A percentile compares a stretch with the other conserved stretches of the same genome.
These are phyloP conservation scores for Protosalanx chinensis DNA, from an alignment of 2,797 vertebrate species.

Conservation along the genomic window DNA sequence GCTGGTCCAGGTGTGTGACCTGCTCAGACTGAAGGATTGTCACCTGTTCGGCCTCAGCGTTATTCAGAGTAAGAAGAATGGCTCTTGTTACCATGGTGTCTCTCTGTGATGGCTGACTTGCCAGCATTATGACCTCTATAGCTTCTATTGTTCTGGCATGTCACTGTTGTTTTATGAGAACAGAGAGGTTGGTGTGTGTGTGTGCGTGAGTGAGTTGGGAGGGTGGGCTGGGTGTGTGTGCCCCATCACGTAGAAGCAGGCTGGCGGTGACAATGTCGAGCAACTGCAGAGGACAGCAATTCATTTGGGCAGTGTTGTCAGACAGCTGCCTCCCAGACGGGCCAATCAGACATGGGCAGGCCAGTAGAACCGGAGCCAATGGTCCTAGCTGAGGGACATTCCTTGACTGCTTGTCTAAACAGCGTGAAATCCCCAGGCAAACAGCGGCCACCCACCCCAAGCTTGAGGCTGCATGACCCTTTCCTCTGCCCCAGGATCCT, in stretches of 20 bases:
- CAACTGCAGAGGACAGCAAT: conserved; percentile 44
- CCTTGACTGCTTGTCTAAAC: conserved; percentile 66
- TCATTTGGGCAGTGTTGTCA: conserved; percentile 45
- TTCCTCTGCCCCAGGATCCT: background rate
- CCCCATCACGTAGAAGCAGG: conserved; percentile 31
- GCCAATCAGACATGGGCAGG: conserved; percentile 49
- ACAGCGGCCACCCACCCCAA: conserved; percentile 59
- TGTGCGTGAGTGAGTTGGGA: background rate
- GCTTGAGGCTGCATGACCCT: no score
- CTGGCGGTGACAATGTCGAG: conserved; percentile 47
- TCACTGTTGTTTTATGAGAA: conserved; percentile 43
- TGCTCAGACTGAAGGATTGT: conserved; percentile 93
- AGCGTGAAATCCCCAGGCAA: conserved; percentile 68
- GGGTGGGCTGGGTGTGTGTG: conserved; percentile 5
- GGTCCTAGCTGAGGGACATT: conserved; percentile 68
- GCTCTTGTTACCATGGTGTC: conserved; percentile 9
- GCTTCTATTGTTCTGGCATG: conserved; percentile 39
- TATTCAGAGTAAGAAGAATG: conserved; percentile 86
- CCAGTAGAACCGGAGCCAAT: conserved; percentile 58
- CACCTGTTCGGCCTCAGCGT: conserved; percentile 98
- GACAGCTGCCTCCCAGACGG: conserved; percentile 58
- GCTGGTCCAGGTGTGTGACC: conserved; percentile 94
- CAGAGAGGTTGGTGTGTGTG: background rate
- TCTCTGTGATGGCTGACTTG: conserved; percentile 39
- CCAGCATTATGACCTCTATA: conserved; percentile 33